Evolutionary conservation across 2,113 vertebrate genomes (phyloP).

Genomic region (Limnothrissa miodon): DNA sequence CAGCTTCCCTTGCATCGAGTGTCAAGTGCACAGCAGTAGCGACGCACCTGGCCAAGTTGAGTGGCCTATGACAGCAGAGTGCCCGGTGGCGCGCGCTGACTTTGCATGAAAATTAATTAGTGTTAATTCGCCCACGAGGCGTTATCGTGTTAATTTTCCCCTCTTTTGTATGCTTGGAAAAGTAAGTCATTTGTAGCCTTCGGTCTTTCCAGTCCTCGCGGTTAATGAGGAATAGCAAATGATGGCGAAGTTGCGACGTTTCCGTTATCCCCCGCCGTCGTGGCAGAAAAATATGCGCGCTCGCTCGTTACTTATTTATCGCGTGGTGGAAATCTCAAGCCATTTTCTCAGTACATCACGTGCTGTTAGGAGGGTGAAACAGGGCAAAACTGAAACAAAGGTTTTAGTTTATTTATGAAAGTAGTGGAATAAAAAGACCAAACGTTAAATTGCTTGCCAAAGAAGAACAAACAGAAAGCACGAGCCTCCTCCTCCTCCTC

Average conservation of each 20-base stretch:
- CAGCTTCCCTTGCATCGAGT: background rate
- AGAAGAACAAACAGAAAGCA: background rate
- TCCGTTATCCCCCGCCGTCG: background rate
- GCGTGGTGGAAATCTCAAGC: background rate
- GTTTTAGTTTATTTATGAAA: slow-evolving; percentile 71
- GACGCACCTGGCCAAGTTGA: background rate
- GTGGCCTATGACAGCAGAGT: background rate
- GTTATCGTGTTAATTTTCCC: background rate
- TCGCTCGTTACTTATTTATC: background rate
- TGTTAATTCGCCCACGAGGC: background rate
- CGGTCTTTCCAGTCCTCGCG: background rate
- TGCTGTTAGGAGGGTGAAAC: slow-evolving; percentile 47
- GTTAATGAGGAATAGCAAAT: background rate
- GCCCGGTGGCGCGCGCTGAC: background rate
- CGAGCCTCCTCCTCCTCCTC: too few relatives aligned
- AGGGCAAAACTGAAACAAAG: slow-evolving; percentile 54
- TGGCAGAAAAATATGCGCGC: background rate
- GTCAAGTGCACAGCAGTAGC: background rate
- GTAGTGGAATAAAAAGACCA: background rate
- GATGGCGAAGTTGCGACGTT: background rate
- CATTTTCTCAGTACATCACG: slow-evolving; percentile 61
- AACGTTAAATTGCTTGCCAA: background rate
- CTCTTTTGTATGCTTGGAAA: background rate
- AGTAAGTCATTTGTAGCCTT: background rate
- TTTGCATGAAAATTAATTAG: background rate